phyloP scores from a whole-genome alignment of 2,888 invertebrate species.

The Aricia artaxerxes region DNA sequence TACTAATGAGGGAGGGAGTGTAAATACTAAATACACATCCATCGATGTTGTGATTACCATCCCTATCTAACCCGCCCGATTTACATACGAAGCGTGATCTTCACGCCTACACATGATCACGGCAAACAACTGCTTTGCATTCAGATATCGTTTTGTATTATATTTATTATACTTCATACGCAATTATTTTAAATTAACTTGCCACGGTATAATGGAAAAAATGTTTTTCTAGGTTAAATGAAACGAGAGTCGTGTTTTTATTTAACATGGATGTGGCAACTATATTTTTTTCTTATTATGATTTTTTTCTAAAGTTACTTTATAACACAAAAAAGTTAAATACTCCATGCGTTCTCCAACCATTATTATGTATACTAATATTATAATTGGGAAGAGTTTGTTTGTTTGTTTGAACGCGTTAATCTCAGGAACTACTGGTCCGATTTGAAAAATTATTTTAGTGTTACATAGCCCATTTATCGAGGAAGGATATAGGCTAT shows the following conservation, averaged over 20 bases:
- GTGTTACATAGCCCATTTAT: too few relatives aligned
- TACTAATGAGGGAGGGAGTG: conserved; percentile 15
- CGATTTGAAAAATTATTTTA: too few relatives aligned
- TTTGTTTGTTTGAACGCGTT: too few relatives aligned
- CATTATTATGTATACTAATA: too few relatives aligned
- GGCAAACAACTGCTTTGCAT: conserved; percentile 56
- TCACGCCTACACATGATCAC: conserved; percentile 47
- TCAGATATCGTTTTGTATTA: conserved; percentile 46
- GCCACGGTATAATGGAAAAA: background rate
- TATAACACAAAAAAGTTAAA: too few relatives aligned
- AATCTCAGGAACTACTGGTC: too few relatives aligned
- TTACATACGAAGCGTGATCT: conserved; percentile 35
- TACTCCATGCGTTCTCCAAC: too few relatives aligned
- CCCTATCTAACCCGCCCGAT: conserved; percentile 32
- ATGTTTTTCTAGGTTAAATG: conserved; percentile 8
- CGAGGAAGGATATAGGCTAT: too few relatives aligned
- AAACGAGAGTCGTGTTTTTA: background rate
- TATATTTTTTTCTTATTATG: background rate
- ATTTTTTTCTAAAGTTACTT: too few relatives aligned
- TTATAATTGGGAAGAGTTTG: too few relatives aligned
- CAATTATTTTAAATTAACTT: conserved; percentile 17
- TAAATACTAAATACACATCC: background rate
- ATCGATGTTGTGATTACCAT: conserved; percentile 26
- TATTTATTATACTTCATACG: conserved; percentile 1
- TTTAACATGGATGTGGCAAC: background rate